Base-by-base conservation (phyloP, 2,797 vertebrate genomes). In the Neolamprologus multifasciatus region DNA sequence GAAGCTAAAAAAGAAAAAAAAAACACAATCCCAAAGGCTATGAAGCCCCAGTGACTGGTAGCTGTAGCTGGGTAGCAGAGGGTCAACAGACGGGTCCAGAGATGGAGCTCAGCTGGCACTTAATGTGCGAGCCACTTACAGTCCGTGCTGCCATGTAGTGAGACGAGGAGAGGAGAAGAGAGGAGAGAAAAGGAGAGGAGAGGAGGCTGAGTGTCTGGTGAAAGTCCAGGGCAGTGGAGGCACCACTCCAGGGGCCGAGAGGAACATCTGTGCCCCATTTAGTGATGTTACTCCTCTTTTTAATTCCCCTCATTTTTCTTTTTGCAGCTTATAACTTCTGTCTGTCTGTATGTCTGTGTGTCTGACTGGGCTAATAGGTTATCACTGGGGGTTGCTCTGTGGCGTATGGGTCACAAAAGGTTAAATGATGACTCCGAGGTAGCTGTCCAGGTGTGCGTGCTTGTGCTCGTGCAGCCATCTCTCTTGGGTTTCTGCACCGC, bases 261-360 rank as follows among this genome's bases (percentile, higher is more conserved):
- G 78, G 85, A 96, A 96, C 95, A 96, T 94, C 95, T 96, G 95
- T 94, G 95, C 90, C 93, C 95, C 92, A 95, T 94, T 94, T 97
- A 97, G 96, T 95, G 94, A 94, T 92, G 96, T 97, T 96, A 97
- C 95, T 88, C 87, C 87, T 79, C 89, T 45, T 94, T 94, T 95
- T 92, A 93, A 94, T 89, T 91, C 80, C 57, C 87, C 93, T 91
- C 91, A 89, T 96, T 97, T 96, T 95, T 94, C 76, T 40, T 78
- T 80, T 31, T n/a, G 36, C 59, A 77, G 40, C 79, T 74, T 51
- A 52, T 54, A 79, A 33, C 80, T 77, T 52, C 57, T 55, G 9
- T 81, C 67, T 45, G 36, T 71, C 74, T 48, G 19, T 48, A 3
- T 29, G n/a, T 84, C 77, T n/a, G 38, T 86, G 13, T 64, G 23